Evolutionary conservation across 92 coral and sea anemone species (phyloP).

Genomic region (Phenganax stokvisi): DNA sequence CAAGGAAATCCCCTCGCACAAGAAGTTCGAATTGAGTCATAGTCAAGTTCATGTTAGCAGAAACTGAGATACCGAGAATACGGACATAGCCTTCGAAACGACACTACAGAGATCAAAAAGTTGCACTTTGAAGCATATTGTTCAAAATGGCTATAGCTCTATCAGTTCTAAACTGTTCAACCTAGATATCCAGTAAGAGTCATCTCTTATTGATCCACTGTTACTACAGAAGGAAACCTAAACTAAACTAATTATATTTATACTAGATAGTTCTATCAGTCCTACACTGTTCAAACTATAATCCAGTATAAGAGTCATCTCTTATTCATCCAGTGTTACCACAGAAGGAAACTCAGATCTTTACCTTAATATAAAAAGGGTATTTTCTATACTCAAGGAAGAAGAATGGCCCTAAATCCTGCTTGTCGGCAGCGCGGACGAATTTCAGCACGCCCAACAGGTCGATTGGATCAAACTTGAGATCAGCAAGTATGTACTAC

Average conservation of each 20-base stretch:
- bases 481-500: constrained; percentile 64
- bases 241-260: no score
- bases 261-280: no score
- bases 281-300: no score
- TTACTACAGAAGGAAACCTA: no score
- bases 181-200: no score
- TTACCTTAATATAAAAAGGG: constrained; percentile 74
- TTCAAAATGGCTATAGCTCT: background rate
- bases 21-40: constrained; percentile 71
- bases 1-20: constrained; percentile 72
- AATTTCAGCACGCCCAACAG: constrained; percentile 55
- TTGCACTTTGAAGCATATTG: background rate
- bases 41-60: constrained; percentile 76
- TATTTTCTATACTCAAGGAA: constrained; percentile 60
- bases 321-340: background rate
- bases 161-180: no score
- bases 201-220: no score
- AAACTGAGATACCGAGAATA: constrained; percentile 64
- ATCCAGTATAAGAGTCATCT: background rate
- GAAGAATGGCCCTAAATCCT: constrained; percentile 70
- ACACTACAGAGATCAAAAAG: background rate
- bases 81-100: constrained; percentile 81
- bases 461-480: constrained; percentile 74
- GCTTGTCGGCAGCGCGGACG: constrained; percentile 67
- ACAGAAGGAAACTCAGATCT: background rate